A percentile compares a stretch with the other conserved stretches of the same genome.
phyloP scores from a whole-genome alignment of 2,113 vertebrate species.

The Paralichthys olivaceus region DNA sequence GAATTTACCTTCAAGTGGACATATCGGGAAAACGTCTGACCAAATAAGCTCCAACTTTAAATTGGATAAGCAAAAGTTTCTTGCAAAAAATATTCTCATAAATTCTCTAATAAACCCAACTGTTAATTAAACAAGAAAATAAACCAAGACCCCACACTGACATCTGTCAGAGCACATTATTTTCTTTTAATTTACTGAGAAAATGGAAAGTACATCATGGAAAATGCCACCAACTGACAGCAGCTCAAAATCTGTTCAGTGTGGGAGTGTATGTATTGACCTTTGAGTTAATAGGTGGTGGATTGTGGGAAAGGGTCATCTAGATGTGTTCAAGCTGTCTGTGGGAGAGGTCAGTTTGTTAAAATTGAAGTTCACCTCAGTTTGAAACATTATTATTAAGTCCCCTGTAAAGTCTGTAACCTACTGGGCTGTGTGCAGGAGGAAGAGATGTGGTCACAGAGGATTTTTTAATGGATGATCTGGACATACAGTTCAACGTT shows the following conservation, averaged over 20 bases:
- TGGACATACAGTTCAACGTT: neutral
- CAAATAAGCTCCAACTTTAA: constrained; percentile 27
- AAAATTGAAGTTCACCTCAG: neutral
- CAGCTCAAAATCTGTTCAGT: constrained; percentile 8
- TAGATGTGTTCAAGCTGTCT: neutral
- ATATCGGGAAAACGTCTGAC: constrained; percentile 25
- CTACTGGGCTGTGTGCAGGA: neutral
- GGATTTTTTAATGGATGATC: neutral
- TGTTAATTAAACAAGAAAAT: constrained; percentile 8
- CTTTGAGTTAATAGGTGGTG: constrained; percentile 35
- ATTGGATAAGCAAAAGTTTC: constrained; percentile 21
- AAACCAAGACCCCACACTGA: neutral
- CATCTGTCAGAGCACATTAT: constrained; percentile 13
- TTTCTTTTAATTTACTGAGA: neutral
- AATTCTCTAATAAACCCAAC: neutral
- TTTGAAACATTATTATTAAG: constrained; percentile 1
- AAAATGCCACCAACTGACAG: constrained; percentile 42
- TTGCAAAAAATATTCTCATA: neutral
- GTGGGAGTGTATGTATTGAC: constrained; percentile 30
- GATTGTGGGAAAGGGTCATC: neutral
- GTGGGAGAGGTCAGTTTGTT: neutral
- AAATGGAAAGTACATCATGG: constrained; percentile 10
- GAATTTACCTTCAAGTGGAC: constrained; percentile 23
- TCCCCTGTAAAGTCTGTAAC: neutral
- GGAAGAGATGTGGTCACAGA: no score